Conservation (phyloP, 2,113 vertebrate genomes). For the Oenanthe oenanthe region DNA sequence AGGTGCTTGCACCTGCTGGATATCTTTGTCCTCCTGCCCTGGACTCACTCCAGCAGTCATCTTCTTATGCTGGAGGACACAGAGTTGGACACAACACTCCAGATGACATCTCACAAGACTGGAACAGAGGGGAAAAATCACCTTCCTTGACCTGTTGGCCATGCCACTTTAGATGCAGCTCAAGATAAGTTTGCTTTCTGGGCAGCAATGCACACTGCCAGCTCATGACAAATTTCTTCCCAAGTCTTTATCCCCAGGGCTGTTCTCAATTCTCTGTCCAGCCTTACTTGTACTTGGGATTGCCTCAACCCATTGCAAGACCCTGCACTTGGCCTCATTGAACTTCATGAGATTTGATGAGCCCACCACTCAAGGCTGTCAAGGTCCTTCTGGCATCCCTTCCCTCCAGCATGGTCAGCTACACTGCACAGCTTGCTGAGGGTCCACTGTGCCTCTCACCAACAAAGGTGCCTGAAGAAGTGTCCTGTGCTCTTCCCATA, state of each 20-base stretch:
- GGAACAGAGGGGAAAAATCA: not conserved
- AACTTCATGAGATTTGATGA: not conserved
- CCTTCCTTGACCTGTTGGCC: not conserved
- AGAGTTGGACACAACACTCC: not conserved
- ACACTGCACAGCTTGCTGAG: not conserved
- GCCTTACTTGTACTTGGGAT: not conserved
- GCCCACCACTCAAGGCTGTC: not conserved
- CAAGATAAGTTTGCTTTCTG: not conserved
- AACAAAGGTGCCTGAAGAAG: not conserved
- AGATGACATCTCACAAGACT: not conserved
- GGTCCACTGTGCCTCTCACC: not conserved
- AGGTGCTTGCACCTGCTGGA: accelerated
- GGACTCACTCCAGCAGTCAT: not conserved
- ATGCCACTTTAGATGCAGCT: not conserved
- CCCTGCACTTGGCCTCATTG: not conserved
- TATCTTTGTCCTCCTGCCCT: not conserved
- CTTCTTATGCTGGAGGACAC: not conserved
- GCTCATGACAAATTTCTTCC: not conserved
- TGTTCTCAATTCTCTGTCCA: not conserved
- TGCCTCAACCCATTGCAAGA: not conserved
- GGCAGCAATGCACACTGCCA: accelerated
- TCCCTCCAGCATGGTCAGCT: accelerated
- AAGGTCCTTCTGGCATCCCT: not conserved
- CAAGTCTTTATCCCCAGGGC: not conserved
- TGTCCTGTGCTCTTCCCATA: not conserved